These are phyloP conservation scores for Melanargia galathea DNA, from an alignment of 2,888 invertebrate species.

Conservation along the genomic window DNA sequence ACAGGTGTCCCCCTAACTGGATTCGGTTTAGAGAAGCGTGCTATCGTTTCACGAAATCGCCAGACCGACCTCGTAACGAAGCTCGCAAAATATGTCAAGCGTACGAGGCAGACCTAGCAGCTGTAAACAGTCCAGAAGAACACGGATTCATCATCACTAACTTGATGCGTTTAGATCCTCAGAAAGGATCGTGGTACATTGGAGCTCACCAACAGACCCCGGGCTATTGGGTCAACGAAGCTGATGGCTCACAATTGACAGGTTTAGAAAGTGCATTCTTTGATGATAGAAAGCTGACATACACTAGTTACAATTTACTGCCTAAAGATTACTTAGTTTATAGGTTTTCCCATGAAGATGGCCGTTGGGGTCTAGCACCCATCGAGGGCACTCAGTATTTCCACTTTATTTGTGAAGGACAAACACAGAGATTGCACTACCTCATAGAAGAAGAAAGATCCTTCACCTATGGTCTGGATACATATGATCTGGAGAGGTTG, in stretches of 20 bases:
- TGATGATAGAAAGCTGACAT: conserved; percentile 77
- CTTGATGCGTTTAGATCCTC: conserved; percentile 91
- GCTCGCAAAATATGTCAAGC: conserved; percentile 92
- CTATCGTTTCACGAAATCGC: conserved; percentile 95
- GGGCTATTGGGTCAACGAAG: conserved; percentile 91
- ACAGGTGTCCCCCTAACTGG: conserved; percentile 93
- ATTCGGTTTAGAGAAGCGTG: conserved; percentile 90
- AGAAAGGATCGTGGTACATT: conserved; percentile 93
- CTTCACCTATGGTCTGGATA: conserved; percentile 92
- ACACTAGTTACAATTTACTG: conserved; percentile 75
- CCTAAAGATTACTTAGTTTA: conserved; percentile 90
- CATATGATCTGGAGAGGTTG: conserved; percentile 89
- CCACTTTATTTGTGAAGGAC: conserved; percentile 94
- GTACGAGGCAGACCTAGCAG: conserved; percentile 89
- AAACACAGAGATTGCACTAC: conserved; percentile 87
- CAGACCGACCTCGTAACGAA: conserved; percentile 89
- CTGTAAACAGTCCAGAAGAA: conserved; percentile 91
- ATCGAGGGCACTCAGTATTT: conserved; percentile 89
- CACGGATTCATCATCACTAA: conserved; percentile 93
- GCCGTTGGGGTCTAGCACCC: conserved; percentile 92
- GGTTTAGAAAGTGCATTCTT: conserved; percentile 92
- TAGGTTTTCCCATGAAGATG: conserved; percentile 86
- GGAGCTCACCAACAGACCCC: conserved; percentile 89
- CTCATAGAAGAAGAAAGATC: conserved; percentile 88
- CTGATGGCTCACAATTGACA: conserved; percentile 89